Conservation (phyloP, 2,888 invertebrate genomes). For the Eristalis arbustorum region DNA sequence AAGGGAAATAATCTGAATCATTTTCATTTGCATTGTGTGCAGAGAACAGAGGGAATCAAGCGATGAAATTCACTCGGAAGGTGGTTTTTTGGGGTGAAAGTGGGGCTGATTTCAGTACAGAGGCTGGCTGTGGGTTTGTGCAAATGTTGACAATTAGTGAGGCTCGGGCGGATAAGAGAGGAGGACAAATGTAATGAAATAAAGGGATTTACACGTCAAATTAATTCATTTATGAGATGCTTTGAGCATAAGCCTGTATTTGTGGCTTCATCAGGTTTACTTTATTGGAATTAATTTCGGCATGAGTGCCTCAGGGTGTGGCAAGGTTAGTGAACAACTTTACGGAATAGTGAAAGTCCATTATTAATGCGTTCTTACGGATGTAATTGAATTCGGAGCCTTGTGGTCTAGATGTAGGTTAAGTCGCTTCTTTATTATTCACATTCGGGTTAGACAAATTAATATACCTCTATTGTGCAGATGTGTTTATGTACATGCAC, state of each 20-base stretch:
- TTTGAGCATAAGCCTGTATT: not conserved
- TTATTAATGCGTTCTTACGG: not conserved
- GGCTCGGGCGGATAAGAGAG: not conserved
- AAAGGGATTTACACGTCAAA: constrained; percentile 49
- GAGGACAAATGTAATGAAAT: constrained; percentile 27
- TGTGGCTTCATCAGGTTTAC: constrained; percentile 29
- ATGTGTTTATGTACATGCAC: no score
- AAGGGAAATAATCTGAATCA: constrained; percentile 26
- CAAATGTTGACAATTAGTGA: constrained; percentile 59
- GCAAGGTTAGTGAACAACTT: not conserved
- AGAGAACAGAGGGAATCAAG: not conserved
- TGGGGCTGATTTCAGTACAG: not conserved
- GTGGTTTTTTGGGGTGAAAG: not conserved
- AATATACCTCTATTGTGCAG: no score
- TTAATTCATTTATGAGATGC: constrained; percentile 22
- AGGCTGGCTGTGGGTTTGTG: constrained; percentile 13
- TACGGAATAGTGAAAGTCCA: not conserved
- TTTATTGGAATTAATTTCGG: constrained; percentile 24
- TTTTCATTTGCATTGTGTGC: constrained; percentile 38
- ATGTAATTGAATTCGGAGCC: not conserved
- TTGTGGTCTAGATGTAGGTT: not conserved
- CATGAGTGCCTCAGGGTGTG: not conserved
- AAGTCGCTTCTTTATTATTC: not conserved
- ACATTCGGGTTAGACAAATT: not conserved
- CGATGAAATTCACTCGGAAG: constrained; percentile 1